These are phyloP conservation scores for Poliocrania exsul DNA, from an alignment of 2,797 vertebrate genomes.

Conservation along the genomic window DNA sequence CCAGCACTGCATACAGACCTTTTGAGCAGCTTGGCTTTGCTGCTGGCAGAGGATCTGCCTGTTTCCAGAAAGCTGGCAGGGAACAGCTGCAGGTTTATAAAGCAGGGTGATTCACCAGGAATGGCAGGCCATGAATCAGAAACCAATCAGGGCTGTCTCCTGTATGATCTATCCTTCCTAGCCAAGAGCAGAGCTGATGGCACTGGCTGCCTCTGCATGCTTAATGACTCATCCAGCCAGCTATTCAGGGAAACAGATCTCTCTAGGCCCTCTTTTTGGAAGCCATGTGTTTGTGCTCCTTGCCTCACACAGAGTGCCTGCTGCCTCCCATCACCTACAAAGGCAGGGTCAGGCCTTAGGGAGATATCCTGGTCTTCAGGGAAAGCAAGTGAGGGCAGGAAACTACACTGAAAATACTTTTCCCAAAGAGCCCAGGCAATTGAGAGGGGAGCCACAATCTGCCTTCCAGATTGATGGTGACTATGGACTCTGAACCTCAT, in stretches of 20 bases:
- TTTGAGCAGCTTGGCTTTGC: neutral
- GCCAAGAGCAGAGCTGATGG: conserved; percentile 20
- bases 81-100: conserved; percentile 51
- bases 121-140: conserved; percentile 46
- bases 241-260: neutral
- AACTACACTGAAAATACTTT: neutral
- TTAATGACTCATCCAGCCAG: neutral
- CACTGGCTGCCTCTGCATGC: neutral
- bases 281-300: neutral
- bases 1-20: rapidly evolving
- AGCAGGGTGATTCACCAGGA: neutral
- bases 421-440: neutral
- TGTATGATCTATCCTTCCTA: neutral
- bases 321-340: neutral
- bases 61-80: conserved; percentile 17
- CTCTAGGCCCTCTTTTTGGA: neutral
- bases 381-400: neutral
- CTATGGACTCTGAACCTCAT: neutral
- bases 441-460: neutral
- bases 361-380: neutral
- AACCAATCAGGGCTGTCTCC: conserved; percentile 34
- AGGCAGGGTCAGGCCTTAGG: neutral
- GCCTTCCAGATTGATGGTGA: neutral
- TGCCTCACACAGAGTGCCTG: neutral
- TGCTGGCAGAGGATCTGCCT: neutral